Base-by-base conservation (phyloP, 2,797 vertebrate genomes). In the Hemitrygon akajei region DNA sequence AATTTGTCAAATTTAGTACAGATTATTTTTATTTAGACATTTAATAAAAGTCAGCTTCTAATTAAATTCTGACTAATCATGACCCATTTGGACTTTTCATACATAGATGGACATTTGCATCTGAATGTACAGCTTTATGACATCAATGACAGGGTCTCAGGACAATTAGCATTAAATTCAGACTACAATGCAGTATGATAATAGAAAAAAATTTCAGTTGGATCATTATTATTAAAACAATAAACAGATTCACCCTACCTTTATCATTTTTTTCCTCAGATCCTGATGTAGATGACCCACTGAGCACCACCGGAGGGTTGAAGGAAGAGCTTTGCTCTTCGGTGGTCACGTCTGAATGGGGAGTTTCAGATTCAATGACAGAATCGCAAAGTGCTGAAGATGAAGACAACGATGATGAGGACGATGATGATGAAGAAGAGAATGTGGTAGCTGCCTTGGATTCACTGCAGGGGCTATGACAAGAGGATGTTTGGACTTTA, bases 301-400 rank as follows among this genome's bases (percentile, higher is more conserved):
- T 97, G 93, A 97, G 97, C 73, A 98, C 96, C 94, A 98, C 97
- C 93, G 98, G 98, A 94, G 98, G 98, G 95, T 98, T 98, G 63
- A 99, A 96, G 94, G 99, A 96, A 95, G 97, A 98, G 96, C 97
- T 98, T 94, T 98, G 97, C 89, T 97, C 97, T 96, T 99, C 99
- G 94, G 95, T 97, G 95, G 97, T 96, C 94, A 98, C 97, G 95
- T 96, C 96, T 95, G 98, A 94, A 94, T 99, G 98, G 76, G 97
- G 97, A 87, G 98, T 97, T 93, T 99, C 99, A 22, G 98, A 99
- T 96, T 98, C 98, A 96, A 99, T 99, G 95, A 98, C 98, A 3
- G 98, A 99, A 95, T 99, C 99, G 0, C 99, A 99, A 95, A 99
- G 97, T 94, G 98, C 98, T 87, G 99, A 99, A 95, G 99, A 97